A percentile compares a stretch with the other conserved stretches of the same genome.
phyloP scores from a whole-genome alignment of 1,140 invertebrate species.

The Hyphantria cunea region DNA sequence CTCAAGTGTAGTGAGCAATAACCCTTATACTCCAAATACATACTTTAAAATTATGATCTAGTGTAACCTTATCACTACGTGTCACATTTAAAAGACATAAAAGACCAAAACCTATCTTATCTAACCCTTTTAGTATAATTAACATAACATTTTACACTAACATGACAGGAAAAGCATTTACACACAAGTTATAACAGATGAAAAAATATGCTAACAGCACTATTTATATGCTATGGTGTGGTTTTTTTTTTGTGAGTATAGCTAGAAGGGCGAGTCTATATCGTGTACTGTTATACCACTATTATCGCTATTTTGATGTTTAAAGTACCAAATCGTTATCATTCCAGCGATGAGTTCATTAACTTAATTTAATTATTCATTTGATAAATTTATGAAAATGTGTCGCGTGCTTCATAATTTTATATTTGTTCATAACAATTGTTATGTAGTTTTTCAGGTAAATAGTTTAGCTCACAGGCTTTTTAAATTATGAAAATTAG shows the following conservation, averaged over 20 bases:
- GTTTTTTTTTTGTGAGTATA: constrained; percentile 4
- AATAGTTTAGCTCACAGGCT: too few relatives aligned
- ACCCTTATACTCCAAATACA: too few relatives aligned
- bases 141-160: constrained; percentile 20
- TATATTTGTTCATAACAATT: too few relatives aligned
- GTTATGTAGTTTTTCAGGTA: too few relatives aligned
- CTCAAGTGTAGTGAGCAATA: too few relatives aligned
- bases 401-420: too few relatives aligned
- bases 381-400: too few relatives aligned
- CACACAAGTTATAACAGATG: constrained; percentile 20
- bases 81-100: too few relatives aligned
- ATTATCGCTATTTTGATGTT: background rate
- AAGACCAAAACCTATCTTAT: constrained; percentile 4
- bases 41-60: too few relatives aligned
- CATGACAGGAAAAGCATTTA: constrained; percentile 8
- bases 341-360: background rate
- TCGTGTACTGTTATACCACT: background rate
- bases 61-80: too few relatives aligned
- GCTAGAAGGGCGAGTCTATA: background rate
- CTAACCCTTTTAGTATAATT: constrained; percentile 24
- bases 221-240: constrained; percentile 10
- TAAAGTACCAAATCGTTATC: constrained; percentile 9
- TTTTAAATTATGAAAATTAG: too few relatives aligned
- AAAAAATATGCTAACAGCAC: constrained; percentile 21
- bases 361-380: constrained; percentile 1